Base-by-base conservation (phyloP, 2,797 vertebrate genomes). In the Vireo griseus region DNA sequence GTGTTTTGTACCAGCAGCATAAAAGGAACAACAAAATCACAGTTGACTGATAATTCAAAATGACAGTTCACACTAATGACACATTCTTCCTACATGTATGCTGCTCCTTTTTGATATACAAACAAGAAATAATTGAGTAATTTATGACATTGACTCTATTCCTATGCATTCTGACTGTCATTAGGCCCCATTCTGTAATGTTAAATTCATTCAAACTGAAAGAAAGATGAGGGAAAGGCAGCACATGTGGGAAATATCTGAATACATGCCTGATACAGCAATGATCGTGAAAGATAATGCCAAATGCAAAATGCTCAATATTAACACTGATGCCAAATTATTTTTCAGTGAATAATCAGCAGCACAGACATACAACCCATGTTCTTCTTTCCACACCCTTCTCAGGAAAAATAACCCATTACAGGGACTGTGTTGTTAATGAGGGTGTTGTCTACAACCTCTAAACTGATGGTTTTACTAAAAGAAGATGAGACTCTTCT, bases 71-170 rank as follows among this genome's bases (percentile, higher is more conserved):
- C 26, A 44, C 28, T 74, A 95, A 84, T 3, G 50, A 75, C 84
- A 78, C 57, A 67, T 74, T 92, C 68, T 95, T 90, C 31, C 62
- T 78, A 59, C 33, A 48, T 37, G 69, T 31, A 55, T 51, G 51
- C 40, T 75, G 33, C 39, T 81, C 69, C 26, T 40, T 51, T 93
- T 52, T 72, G 82, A 92, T 68, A 82, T 3, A 88, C 24, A 75
- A 84, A 94, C 62, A 92, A 59, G 74, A 92, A 94, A 94, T 91
- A 88, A 83, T 67, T 52, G 50, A 87, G 61, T 72, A 59, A 86
- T 88, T 88, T 83, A 83, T 68, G 48, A 90, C 14, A 59, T 5
- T 79, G 59, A 87, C 48, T 63, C 24, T 90, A 54, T 66, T 76
- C 45, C 81, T 86, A 67, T 52, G 55, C 55, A 62, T 89, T 68